A percentile compares a stretch with the other conserved stretches of the same genome.
Conservation (phyloP, 2,888 invertebrate species). For the Unio pictorum region DNA sequence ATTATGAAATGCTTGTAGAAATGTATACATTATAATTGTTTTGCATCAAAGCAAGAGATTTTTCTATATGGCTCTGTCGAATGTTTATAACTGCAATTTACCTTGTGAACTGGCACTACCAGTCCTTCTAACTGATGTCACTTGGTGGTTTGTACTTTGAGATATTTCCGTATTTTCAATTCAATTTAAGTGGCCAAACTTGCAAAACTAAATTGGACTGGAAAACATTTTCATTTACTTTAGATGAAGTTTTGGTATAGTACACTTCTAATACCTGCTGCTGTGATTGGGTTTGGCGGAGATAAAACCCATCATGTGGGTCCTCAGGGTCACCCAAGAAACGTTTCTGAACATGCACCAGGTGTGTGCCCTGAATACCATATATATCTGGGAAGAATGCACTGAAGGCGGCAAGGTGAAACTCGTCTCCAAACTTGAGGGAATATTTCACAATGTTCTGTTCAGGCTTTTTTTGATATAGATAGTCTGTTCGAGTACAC, state of each 20-base stretch:
- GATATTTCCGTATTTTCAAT: too few relatives aligned
- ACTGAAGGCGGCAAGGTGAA: constrained; percentile 90
- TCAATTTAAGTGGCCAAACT: too few relatives aligned
- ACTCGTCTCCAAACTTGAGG: constrained; percentile 89
- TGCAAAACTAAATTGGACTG: too few relatives aligned
- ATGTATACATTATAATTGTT: too few relatives aligned
- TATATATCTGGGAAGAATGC: constrained; percentile 89
- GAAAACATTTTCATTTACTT: not conserved
- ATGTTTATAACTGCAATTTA: too few relatives aligned
- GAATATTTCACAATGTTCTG: constrained; percentile 62
- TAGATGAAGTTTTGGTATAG: constrained; percentile 27
- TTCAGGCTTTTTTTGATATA: constrained; percentile 66
- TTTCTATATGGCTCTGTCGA: not conserved
- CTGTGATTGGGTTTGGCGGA: constrained; percentile 81
- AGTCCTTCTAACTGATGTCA: too few relatives aligned
- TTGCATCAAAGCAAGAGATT: too few relatives aligned
- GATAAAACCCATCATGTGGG: constrained; percentile 92
- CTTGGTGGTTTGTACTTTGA: too few relatives aligned
- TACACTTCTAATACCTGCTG: constrained; percentile 46
- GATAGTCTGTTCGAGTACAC: constrained; percentile 78
- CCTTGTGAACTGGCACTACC: too few relatives aligned
- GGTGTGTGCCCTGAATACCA: constrained; percentile 76
- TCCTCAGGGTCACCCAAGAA: constrained; percentile 89
- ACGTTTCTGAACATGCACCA: constrained; percentile 75
- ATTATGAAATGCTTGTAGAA: too few relatives aligned